Evolutionary conservation across 2,113 vertebrate genomes (phyloP), one percentile per base, ranked within the genome.

Genomic region (Gymnobelideus leadbeateri): DNA sequence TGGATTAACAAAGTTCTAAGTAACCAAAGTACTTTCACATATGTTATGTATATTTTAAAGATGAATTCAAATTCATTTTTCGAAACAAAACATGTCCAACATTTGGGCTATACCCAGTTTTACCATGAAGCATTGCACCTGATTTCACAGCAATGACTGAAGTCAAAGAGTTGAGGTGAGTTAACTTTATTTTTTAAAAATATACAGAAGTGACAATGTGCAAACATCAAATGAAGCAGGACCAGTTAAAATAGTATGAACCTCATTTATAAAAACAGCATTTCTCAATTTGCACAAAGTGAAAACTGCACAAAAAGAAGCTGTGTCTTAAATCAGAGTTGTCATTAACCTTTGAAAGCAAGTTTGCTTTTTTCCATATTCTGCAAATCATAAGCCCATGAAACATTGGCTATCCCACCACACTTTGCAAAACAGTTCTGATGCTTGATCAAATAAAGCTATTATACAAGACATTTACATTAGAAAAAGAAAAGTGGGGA

Each of bases 381-480:
- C 96, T 91, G 93, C 94, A 96, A 96, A 96, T 96, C 96, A 97
- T 95, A 98, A 96, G 96, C 98, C 97, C 96, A 91, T 54, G 89
- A 96, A 95, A 95, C 95, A 89, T 47, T 93, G 94, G 97, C 98
- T 92, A 89, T 90, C 96, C 98, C 96, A 91, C 98, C 97, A 96
- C 96, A 97, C 97, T 98, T 98, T 98, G 98, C 98, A 98, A 98
- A 98, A 98, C 98, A 98, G 98, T 98, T 98, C 98, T 94, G 98
- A 98, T 98, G 98, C 98, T 96, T 94, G 89, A 96, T 96, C 95
- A 97, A 97, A 98, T 96, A 98, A 98, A 98, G 96, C 96, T 98
- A 99, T 98, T 98, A 98, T 99, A 98, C 98, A 99, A 97, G 91
- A 98, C 98, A 98, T 98, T 98, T 98, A 99, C 99, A 99, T 98